Conservation (phyloP, 2,888 invertebrate species). For the Lagria hirta region DNA sequence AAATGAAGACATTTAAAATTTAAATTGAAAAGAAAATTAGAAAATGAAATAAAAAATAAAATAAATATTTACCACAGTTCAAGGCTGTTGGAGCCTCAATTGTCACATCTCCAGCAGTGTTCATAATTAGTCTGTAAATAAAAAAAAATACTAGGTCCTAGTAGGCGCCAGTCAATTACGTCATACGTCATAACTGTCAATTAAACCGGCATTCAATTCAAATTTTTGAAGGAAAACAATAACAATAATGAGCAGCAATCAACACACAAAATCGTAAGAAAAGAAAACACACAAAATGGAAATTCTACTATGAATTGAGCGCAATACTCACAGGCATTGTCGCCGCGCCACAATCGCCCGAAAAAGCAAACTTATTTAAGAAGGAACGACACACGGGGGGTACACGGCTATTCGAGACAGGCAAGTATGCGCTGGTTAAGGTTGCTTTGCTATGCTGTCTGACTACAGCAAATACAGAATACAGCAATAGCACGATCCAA, state of each 20-base stretch:
- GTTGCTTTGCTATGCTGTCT: too few relatives aligned
- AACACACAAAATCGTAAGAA: conserved; percentile 7
- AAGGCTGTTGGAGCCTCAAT: conserved; percentile 19
- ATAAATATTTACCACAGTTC: conserved; percentile 13
- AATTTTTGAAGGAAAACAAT: conserved; percentile 8
- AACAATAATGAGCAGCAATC: conserved; percentile 9
- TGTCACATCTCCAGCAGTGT: conserved; percentile 11
- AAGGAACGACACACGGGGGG: conserved; percentile 2
- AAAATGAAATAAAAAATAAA: too few relatives aligned
- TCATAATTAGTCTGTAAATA: conserved; percentile 21
- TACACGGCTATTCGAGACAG: conserved; percentile 6
- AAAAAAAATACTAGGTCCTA: conserved; percentile 7
- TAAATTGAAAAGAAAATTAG: too few relatives aligned
- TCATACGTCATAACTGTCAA: conserved; percentile 18
- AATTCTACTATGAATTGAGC: conserved; percentile 6
- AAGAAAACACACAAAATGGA: conserved; percentile 9
- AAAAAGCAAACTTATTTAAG: conserved; percentile 1
- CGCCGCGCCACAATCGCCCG: conserved; percentile 4
- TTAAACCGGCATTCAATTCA: conserved; percentile 4
- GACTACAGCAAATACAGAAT: conserved; percentile 1
- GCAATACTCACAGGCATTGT: conserved; percentile 42
- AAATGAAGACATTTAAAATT: too few relatives aligned
- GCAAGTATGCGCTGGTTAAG: neutral
- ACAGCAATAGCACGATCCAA: conserved; percentile 1
- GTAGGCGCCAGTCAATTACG: conserved; percentile 8